Conservation (phyloP, 2,888 invertebrate species). For the Hydrotaea cyrtoneurina region DNA sequence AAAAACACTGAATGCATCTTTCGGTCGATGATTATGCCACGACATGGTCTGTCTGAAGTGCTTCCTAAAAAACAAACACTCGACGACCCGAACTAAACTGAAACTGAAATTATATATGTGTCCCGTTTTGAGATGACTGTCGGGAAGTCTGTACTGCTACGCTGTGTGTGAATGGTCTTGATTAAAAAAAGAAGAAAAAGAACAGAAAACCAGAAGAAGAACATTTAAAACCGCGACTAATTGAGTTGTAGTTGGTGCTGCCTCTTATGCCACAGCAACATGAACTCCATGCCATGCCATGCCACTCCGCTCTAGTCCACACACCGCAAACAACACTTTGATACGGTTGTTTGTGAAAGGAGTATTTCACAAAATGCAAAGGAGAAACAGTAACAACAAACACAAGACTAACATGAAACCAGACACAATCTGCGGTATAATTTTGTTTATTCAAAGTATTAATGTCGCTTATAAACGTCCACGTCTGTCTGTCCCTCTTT, state of each 20-base stretch:
- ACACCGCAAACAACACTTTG: neutral
- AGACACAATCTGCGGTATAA: slow-evolving; percentile 31
- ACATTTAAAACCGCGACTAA: slow-evolving; percentile 57
- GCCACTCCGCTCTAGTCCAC: neutral
- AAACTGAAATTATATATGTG: neutral
- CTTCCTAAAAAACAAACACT: slow-evolving; percentile 53
- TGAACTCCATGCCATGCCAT: slow-evolving; percentile 20
- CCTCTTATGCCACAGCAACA: slow-evolving; percentile 28
- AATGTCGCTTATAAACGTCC: slow-evolving; percentile 12
- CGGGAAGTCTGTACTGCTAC: neutral
- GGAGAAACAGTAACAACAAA: neutral
- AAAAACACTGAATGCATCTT: neutral
- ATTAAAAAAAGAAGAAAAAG: neutral
- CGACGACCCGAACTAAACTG: neutral
- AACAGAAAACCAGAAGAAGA: slow-evolving; percentile 3
- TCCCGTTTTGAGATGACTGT: neutral
- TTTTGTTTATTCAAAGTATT: slow-evolving; percentile 47
- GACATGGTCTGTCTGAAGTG: slow-evolving; percentile 56
- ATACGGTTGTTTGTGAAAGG: slow-evolving; percentile 25
- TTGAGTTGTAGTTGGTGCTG: slow-evolving; percentile 64
- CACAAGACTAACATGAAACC: slow-evolving; percentile 9
- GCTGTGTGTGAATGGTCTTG: neutral
- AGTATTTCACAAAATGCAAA: slow-evolving; percentile 8
- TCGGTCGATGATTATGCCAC: neutral
- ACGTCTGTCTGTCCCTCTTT: neutral